Evolutionary conservation across 2,888 invertebrate genomes (phyloP).

Genomic region (Andrena bucephala): DNA sequence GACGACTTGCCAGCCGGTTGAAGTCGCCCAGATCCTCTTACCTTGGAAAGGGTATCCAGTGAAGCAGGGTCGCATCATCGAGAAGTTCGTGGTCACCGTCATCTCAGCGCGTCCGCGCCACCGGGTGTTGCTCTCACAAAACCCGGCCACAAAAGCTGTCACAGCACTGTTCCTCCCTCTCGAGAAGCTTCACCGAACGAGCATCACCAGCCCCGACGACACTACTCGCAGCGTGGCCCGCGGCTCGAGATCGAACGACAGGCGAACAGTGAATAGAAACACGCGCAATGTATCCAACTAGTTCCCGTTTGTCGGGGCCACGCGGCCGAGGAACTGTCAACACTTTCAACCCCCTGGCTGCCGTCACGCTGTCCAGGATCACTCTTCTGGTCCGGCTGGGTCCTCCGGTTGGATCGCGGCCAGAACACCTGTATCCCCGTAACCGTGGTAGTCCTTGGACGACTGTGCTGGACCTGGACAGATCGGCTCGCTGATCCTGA

Average conservation of each 20-base stretch:
- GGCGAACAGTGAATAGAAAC: background rate
- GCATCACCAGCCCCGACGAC: conserved; percentile 15
- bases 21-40: conserved; percentile 52
- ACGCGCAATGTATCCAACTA: conserved; percentile 15
- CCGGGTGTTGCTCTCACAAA: conserved; percentile 7
- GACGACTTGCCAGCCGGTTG: background rate
- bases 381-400: background rate
- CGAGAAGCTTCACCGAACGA: background rate
- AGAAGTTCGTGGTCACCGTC: conserved; percentile 85
- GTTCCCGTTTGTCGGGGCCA: background rate
- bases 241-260: background rate
- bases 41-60: conserved; percentile 87
- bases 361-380: background rate
- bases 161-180: conserved; percentile 20
- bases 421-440: conserved; percentile 45
- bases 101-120: conserved; percentile 78
- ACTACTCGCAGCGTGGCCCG: conserved; percentile 3
- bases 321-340: conserved; percentile 32
- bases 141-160: conserved; percentile 35
- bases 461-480: conserved; percentile 49
- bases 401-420: conserved; percentile 3
- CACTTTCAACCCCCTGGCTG: background rate
- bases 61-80: conserved; percentile 86
- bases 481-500: conserved; percentile 77
- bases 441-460: background rate